Evolutionary conservation across 2,888 invertebrate species (phyloP).

Genomic region (Agonopterix arenella): DNA sequence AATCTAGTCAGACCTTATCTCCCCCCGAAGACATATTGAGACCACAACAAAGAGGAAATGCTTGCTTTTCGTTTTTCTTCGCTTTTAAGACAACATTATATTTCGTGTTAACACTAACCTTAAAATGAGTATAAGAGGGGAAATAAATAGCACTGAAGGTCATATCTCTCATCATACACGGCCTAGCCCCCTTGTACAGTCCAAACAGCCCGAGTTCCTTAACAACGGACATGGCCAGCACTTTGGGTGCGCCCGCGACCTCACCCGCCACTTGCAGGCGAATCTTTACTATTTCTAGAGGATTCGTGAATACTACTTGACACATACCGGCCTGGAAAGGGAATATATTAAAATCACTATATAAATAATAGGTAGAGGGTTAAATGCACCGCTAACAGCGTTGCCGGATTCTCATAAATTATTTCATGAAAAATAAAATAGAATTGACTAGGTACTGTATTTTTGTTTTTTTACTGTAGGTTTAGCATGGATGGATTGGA

Average conservation of each 20-base stretch:
- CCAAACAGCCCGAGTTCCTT: slow-evolving; percentile 97
- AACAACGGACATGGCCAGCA: slow-evolving; percentile 93
- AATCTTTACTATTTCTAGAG: slow-evolving; percentile 99
- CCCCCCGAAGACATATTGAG: too few relatives aligned
- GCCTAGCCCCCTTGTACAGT: slow-evolving; percentile 96
- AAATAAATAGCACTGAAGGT: slow-evolving; percentile 99
- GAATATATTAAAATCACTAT: background rate
- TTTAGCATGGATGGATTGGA: too few relatives aligned
- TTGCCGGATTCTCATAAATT: too few relatives aligned
- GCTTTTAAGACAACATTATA: background rate
- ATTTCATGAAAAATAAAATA: too few relatives aligned
- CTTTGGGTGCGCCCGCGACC: slow-evolving; percentile 89
- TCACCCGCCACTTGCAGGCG: slow-evolving; percentile 98
- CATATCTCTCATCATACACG: slow-evolving; percentile 96
- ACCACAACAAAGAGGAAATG: too few relatives aligned
- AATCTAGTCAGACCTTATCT: too few relatives aligned
- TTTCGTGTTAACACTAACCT: slow-evolving; percentile 29
- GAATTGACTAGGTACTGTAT: too few relatives aligned
- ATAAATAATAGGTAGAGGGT: too few relatives aligned
- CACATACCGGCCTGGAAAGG: slow-evolving; percentile 86
- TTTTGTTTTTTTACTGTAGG: too few relatives aligned
- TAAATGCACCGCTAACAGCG: too few relatives aligned
- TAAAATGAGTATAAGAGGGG: slow-evolving; percentile 97
- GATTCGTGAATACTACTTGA: slow-evolving; percentile 99
- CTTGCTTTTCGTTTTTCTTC: too few relatives aligned